Conservation (phyloP, 1,140 invertebrate species). For the Drosophila kepulauana region DNA sequence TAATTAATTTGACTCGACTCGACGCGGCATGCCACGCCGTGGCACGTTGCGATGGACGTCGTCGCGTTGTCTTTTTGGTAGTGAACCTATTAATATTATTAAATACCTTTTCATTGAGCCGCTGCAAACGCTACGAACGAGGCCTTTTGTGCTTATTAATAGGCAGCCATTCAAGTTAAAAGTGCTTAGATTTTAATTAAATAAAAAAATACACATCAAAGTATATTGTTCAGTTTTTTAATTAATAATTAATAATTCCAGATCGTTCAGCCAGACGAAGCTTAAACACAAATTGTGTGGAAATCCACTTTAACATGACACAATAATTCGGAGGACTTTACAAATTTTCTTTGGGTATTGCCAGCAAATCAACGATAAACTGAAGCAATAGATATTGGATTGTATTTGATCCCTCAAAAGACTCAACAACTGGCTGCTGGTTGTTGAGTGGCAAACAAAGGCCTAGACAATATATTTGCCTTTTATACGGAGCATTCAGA, state of each 20-base stretch:
- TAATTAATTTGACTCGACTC: slow-evolving; percentile 43
- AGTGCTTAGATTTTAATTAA: slow-evolving; percentile 78
- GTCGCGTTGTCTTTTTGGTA: slow-evolving; percentile 9
- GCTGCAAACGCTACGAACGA: slow-evolving; percentile 1
- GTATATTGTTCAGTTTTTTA: slow-evolving; percentile 55
- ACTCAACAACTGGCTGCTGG: slow-evolving; percentile 11
- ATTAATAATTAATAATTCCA: slow-evolving; percentile 70
- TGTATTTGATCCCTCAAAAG: slow-evolving; percentile 52
- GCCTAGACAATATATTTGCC: slow-evolving; percentile 68
- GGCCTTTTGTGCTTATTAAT: slow-evolving; percentile 55
- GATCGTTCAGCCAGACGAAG: slow-evolving; percentile 36
- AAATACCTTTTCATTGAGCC: slow-evolving; percentile 67
- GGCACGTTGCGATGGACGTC: neutral
- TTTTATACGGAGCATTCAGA: slow-evolving; percentile 48
- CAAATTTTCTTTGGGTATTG: slow-evolving; percentile 11
- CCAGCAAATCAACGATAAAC: slow-evolving; percentile 36
- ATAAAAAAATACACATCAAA: slow-evolving; percentile 75
- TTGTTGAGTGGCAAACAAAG: slow-evolving; percentile 54
- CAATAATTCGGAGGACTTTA: neutral
- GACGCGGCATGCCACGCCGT: neutral
- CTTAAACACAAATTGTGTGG: neutral
- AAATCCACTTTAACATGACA: neutral
- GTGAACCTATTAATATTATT: slow-evolving; percentile 56
- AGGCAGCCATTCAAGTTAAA: slow-evolving; percentile 78
- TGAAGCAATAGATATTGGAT: slow-evolving; percentile 40